A percentile compares a stretch with the other conserved stretches of the same genome.
These are phyloP conservation scores for Mythimna albipuncta DNA, from an alignment of 2,888 invertebrate species.

Conservation along the genomic window DNA sequence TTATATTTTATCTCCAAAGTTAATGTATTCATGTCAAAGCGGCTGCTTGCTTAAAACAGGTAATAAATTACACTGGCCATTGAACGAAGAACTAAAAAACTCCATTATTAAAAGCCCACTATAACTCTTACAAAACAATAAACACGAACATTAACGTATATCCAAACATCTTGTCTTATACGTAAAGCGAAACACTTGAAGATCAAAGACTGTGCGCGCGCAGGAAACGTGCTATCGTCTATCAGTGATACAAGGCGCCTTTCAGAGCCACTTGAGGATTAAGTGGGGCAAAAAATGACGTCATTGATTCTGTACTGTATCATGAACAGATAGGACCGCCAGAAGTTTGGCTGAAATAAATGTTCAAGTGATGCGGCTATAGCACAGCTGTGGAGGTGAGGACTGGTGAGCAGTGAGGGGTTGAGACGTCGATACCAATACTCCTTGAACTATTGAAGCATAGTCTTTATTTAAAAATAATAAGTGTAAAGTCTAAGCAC, in stretches of 20 bases:
- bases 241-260: constrained; percentile 60
- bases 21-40: background rate
- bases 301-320: constrained; percentile 57
- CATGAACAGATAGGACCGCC: constrained; percentile 27
- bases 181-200: constrained; percentile 63
- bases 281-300: constrained; percentile 60
- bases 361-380: too few relatives aligned
- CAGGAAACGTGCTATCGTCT: constrained; percentile 59
- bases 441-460: too few relatives aligned
- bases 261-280: constrained; percentile 59
- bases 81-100: constrained; percentile 19
- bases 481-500: too few relatives aligned
- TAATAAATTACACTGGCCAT: constrained; percentile 8
- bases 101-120: constrained; percentile 19
- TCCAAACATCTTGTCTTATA: constrained; percentile 50
- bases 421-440: too few relatives aligned
- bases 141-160: constrained; percentile 50
- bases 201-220: constrained; percentile 60
- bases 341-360: constrained; percentile 8
- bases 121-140: constrained; percentile 45
- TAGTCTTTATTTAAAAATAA: too few relatives aligned
- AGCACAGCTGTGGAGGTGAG: background rate
- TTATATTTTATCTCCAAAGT: background rate
- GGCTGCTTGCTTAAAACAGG: constrained; percentile 1
- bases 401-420: too few relatives aligned